A percentile compares a stretch with the other conserved stretches of the same genome.
These are phyloP conservation scores for Vespertilio murinus DNA, from an alignment of 2,797 vertebrate species.

Conservation along the genomic window DNA sequence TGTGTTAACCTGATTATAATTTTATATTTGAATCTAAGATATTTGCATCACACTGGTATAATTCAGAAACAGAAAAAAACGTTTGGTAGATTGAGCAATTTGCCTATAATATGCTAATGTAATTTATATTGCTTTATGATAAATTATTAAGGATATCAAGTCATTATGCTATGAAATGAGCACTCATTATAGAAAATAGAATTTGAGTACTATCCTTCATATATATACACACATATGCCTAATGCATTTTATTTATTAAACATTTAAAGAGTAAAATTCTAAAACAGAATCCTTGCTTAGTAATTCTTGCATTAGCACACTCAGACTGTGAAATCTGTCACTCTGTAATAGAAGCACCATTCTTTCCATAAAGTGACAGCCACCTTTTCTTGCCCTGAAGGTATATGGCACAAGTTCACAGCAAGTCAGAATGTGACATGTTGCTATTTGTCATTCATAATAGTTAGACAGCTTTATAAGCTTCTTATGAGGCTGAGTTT, in stretches of 20 bases:
- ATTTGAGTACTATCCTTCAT: neutral
- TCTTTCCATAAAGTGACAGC: conserved; percentile 73
- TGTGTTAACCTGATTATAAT: neutral
- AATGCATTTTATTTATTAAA: conserved; percentile 9
- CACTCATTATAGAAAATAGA: conserved; percentile 30
- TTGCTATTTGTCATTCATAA: conserved; percentile 63
- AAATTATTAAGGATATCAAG: neutral
- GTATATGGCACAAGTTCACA: conserved; percentile 71
- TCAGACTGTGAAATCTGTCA: conserved; percentile 62
- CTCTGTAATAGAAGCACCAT: conserved; percentile 52
- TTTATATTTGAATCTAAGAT: neutral
- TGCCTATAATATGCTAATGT: neutral
- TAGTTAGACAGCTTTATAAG: conserved; percentile 17
- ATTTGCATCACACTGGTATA: neutral
- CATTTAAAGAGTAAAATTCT: conserved; percentile 48
- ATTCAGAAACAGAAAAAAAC: neutral
- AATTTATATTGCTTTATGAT: neutral
- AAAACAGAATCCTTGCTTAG: conserved; percentile 18
- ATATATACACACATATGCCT: neutral
- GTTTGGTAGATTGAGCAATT: neutral
- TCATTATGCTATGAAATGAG: neutral
- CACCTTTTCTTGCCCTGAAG: conserved; percentile 61
- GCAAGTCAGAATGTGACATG: conserved; percentile 69
- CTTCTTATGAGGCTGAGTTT: neutral
- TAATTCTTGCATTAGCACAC: conserved; percentile 43